These are phyloP conservation scores for Luscinia megarhynchos DNA, from an alignment of 2,797 vertebrate species.

Conservation along the genomic window DNA sequence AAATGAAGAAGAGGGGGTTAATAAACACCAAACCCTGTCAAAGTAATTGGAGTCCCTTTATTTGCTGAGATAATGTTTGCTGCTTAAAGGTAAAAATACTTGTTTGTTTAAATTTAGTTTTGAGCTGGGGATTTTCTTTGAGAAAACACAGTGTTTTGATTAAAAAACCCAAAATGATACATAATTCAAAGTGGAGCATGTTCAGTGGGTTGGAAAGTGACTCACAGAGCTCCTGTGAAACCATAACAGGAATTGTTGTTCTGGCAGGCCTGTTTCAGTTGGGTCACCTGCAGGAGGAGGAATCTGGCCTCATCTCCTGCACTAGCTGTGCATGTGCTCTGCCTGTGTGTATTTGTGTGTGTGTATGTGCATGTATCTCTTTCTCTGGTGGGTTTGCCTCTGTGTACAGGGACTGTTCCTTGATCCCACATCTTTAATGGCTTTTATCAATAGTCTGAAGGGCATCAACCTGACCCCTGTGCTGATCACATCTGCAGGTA, in stretches of 20 bases:
- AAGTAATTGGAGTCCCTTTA: neutral
- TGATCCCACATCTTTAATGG: neutral
- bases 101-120: neutral
- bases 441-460: neutral
- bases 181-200: neutral
- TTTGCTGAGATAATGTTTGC: neutral
- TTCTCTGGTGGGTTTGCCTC: neutral
- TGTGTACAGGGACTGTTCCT: neutral
- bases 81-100: neutral
- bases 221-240: neutral
- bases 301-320: neutral
- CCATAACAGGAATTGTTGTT: neutral
- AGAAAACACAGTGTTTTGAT: neutral
- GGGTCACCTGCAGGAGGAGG: neutral
- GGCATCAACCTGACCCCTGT: neutral
- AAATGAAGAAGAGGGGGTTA: neutral
- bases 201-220: neutral
- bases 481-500: neutral
- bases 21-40: neutral
- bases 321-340: neutral
- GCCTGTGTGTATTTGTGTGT: neutral
- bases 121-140: neutral
- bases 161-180: neutral
- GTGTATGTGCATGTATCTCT: accelerated
- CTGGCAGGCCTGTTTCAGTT: neutral